These are phyloP conservation scores for Sebastes cheni DNA, from an alignment of 2,797 vertebrate genomes.

Conservation along the genomic window DNA sequence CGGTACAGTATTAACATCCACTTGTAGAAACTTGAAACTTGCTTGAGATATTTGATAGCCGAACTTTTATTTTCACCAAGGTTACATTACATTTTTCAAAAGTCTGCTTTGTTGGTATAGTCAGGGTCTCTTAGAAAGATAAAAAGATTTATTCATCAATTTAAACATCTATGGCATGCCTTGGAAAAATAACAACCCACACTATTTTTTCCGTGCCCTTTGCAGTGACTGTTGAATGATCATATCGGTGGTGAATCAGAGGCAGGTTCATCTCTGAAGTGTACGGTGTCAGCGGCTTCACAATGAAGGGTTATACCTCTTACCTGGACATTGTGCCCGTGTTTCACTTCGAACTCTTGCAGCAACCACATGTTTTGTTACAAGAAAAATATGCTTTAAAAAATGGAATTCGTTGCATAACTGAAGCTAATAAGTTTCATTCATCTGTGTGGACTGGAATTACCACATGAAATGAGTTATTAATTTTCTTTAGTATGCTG, in stretches of 20 bases:
- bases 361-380: conserved; percentile 5
- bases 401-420: neutral
- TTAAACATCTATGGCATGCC: neutral
- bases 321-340: neutral
- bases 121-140: neutral
- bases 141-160: neutral
- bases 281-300: neutral
- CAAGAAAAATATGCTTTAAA: neutral
- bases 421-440: neutral
- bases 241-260: neutral
- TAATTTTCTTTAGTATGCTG: neutral
- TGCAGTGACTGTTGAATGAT: neutral
- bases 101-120: neutral
- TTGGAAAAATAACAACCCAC: neutral
- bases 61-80: conserved; percentile 27
- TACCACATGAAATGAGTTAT: neutral
- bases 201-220: neutral
- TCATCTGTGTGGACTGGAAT: neutral
- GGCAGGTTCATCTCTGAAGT: neutral
- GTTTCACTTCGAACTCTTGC: conserved; percentile 7
- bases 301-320: neutral
- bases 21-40: neutral
- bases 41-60: conserved; percentile 1
- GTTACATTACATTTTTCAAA: conserved; percentile 16
- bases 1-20: neutral